A percentile compares a stretch with the other conserved stretches of the same genome.
Conservation (phyloP, 2,888 invertebrate genomes). For the Melanotus villosus region DNA sequence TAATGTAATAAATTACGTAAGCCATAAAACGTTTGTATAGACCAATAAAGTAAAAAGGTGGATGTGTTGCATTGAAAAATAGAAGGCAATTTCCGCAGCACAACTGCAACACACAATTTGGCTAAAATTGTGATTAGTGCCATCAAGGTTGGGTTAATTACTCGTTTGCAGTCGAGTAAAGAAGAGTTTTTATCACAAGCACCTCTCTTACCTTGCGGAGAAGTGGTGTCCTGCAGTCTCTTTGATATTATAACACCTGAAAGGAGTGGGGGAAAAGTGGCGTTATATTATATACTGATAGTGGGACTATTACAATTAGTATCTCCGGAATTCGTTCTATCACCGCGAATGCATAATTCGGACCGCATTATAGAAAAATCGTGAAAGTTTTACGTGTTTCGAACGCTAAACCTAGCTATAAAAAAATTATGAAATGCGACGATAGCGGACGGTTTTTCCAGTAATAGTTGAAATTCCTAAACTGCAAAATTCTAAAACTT, state of each 20-base stretch:
- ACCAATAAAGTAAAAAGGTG: not conserved
- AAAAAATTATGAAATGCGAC: not conserved
- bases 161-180: not conserved
- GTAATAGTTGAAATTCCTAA: no score
- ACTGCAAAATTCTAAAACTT: no score
- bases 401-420: not conserved
- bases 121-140: slow-evolving; percentile 17
- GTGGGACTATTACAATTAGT: slow-evolving; percentile 45
- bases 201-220: slow-evolving; percentile 1
- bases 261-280: slow-evolving; percentile 44
- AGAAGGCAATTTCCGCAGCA: slow-evolving; percentile 30
- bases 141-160: slow-evolving; percentile 31
- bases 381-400: slow-evolving; percentile 16
- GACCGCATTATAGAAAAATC: not conserved
- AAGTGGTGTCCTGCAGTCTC: slow-evolving; percentile 14
- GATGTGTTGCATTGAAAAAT: slow-evolving; percentile 12
- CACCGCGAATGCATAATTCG: slow-evolving; percentile 11
- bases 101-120: slow-evolving; percentile 7
- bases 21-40: not conserved
- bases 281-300: slow-evolving; percentile 46
- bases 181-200: not conserved
- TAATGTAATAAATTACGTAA: slow-evolving; percentile 7
- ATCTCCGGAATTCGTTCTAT: slow-evolving; percentile 26
- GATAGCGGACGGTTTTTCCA: no score
- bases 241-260: slow-evolving; percentile 29